A percentile compares a stretch with the other conserved stretches of the same genome.
Conservation (phyloP, 2,888 invertebrate genomes). For the Desoria tigrina region DNA sequence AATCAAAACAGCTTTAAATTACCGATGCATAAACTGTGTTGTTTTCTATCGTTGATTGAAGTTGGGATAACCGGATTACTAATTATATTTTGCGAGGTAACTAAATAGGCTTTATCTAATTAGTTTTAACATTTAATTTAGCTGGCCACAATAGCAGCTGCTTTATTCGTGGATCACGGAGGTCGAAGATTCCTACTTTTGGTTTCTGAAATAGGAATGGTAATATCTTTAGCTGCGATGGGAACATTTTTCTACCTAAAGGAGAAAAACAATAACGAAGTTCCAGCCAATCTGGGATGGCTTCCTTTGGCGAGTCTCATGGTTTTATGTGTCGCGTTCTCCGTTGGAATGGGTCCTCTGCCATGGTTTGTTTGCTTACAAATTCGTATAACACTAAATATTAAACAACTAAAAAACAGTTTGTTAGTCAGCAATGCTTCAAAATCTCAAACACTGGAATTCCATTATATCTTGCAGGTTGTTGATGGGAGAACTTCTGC, state of each 20-base stretch:
- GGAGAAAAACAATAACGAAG: slow-evolving; percentile 45
- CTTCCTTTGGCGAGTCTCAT: slow-evolving; percentile 73
- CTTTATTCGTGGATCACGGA: slow-evolving; percentile 76
- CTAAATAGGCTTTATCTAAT: too few species aligned
- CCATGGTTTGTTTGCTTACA: slow-evolving; percentile 30
- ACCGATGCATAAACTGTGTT: too few species aligned
- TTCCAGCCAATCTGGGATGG: slow-evolving; percentile 64
- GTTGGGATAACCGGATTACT: too few species aligned
- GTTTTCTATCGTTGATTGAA: too few species aligned
- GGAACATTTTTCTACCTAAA: slow-evolving; percentile 71
- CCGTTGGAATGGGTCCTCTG: slow-evolving; percentile 69
- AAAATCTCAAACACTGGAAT: too few species aligned
- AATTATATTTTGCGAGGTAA: too few species aligned
- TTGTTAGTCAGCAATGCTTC: too few species aligned
- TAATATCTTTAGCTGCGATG: slow-evolving; percentile 68
- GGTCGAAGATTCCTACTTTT: slow-evolving; percentile 77
- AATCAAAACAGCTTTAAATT: too few species aligned
- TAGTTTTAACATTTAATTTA: too few species aligned
- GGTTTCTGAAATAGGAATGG: slow-evolving; percentile 73
- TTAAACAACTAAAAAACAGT: too few species aligned
- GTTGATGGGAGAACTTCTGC: slow-evolving; percentile 48
- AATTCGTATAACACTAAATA: too few species aligned
- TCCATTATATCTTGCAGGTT: slow-evolving; percentile 26
- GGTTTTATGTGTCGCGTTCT: slow-evolving; percentile 76
- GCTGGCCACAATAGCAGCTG: slow-evolving; percentile 59